These are phyloP conservation scores for Colletes collaris DNA, from an alignment of 2,888 invertebrate genomes.

Conservation along the genomic window DNA sequence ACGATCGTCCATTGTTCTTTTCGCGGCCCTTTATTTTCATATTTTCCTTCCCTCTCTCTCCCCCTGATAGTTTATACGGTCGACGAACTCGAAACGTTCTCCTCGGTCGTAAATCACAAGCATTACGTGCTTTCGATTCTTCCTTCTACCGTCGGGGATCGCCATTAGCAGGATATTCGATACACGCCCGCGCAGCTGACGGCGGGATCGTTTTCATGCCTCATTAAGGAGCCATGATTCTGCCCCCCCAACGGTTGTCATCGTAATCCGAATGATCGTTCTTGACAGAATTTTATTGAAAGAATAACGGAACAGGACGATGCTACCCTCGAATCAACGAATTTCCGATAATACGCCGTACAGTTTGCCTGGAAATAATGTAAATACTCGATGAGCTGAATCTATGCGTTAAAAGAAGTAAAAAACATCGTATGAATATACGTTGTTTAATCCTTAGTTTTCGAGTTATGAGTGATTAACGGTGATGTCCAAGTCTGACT, in stretches of 20 bases:
- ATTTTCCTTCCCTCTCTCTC: not conserved
- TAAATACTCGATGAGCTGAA: not conserved
- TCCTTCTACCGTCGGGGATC: slow-evolving; percentile 26
- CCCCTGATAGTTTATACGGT: slow-evolving; percentile 3
- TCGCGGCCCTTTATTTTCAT: not conserved
- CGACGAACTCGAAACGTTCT: slow-evolving; percentile 16
- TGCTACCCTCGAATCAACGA: not conserved
- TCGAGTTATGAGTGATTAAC: too few relatives aligned
- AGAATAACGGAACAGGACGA: not conserved
- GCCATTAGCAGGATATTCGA: slow-evolving; percentile 60
- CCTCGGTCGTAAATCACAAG: slow-evolving; percentile 45
- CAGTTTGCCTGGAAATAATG: not conserved
- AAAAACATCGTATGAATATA: too few relatives aligned
- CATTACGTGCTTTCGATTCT: slow-evolving; percentile 51
- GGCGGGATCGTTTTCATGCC: slow-evolving; percentile 57
- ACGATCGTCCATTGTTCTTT: not conserved
- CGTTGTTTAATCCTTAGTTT: too few relatives aligned
- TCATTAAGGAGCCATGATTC: slow-evolving; percentile 45
- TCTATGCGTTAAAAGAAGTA: too few relatives aligned
- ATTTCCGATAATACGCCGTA: too few relatives aligned
- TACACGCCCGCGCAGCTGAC: slow-evolving; percentile 35
- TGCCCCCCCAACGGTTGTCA: slow-evolving; percentile 22
- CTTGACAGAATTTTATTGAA: slow-evolving; percentile 2
- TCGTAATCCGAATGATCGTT: slow-evolving; percentile 39
- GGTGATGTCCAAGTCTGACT: too few relatives aligned